These are phyloP conservation scores for Parochlus steinenii DNA, from an alignment of 2,888 invertebrate species.

Conservation along the genomic window DNA sequence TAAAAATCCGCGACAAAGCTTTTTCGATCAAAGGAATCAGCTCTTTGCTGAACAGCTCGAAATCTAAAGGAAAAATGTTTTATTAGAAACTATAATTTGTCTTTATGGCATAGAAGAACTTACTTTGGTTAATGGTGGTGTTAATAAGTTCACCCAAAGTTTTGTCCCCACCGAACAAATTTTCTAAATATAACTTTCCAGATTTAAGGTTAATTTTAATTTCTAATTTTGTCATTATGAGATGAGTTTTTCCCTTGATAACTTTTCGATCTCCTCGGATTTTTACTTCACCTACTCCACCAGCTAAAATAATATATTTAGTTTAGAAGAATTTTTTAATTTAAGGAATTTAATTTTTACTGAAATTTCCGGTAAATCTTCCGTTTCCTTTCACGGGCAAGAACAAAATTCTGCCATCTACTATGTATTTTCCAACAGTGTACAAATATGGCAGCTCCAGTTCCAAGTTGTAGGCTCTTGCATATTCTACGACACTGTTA, in stretches of 20 bases:
- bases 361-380: slow-evolving; percentile 35
- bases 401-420: slow-evolving; percentile 35
- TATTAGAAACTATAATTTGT: slow-evolving; percentile 33
- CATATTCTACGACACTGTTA: slow-evolving; percentile 26
- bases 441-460: slow-evolving; percentile 33
- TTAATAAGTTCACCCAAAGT: slow-evolving; percentile 27
- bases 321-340: background rate
- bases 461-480: slow-evolving; percentile 26
- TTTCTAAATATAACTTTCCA: slow-evolving; percentile 32
- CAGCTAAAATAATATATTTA: slow-evolving; percentile 18
- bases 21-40: slow-evolving; percentile 36
- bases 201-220: slow-evolving; percentile 33
- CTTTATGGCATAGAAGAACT: background rate
- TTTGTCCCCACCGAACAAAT: slow-evolving; percentile 37
- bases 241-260: slow-evolving; percentile 28
- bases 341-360: slow-evolving; percentile 20
- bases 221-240: slow-evolving; percentile 29
- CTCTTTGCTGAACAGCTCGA: slow-evolving; percentile 34
- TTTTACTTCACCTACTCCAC: slow-evolving; percentile 24
- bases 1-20: slow-evolving; percentile 30
- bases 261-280: slow-evolving; percentile 22
- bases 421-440: slow-evolving; percentile 34
- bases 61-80: slow-evolving; percentile 37
- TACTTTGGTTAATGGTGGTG: slow-evolving; percentile 5
- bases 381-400: slow-evolving; percentile 37